Conservation (phyloP, 2,113 vertebrate genomes). For the Microtus oregoni region DNA sequence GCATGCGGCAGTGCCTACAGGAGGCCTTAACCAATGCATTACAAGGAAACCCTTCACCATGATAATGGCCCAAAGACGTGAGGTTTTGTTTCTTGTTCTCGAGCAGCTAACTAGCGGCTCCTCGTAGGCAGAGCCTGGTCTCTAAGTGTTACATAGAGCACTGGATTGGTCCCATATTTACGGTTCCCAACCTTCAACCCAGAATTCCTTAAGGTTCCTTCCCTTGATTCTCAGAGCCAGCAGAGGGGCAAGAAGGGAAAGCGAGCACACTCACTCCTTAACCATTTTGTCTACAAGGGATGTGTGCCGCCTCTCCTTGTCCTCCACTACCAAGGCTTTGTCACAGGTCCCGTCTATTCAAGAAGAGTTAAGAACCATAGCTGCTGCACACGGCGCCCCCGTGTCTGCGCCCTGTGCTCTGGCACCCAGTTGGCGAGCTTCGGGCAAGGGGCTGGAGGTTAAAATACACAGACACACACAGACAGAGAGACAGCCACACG, state of each 20-base stretch:
- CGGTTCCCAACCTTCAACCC: background rate
- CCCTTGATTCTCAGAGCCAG: background rate
- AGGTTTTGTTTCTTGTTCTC: background rate
- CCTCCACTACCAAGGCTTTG: background rate
- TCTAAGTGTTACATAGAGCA: background rate
- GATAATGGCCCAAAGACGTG: background rate
- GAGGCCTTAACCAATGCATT: background rate
- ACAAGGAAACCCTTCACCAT: background rate
- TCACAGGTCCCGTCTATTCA: background rate
- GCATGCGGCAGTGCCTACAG: accelerated
- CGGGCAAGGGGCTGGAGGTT: too few relatives aligned
- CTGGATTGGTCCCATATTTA: background rate
- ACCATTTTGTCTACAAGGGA: background rate
- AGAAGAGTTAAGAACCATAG: background rate
- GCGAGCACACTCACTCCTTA: background rate
- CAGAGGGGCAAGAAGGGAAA: background rate
- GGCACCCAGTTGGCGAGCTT: too few relatives aligned
- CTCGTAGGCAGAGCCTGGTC: background rate
- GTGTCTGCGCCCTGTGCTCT: too few relatives aligned
- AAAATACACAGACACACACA: too few relatives aligned
- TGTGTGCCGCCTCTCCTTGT: background rate
- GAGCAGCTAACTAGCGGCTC: background rate
- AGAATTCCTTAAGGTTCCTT: background rate
- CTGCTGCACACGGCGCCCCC: too few relatives aligned
- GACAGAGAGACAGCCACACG: too few relatives aligned